Base-by-base conservation (phyloP, 2,113 vertebrate species). In the Ornithorhynchus anatinus region DNA sequence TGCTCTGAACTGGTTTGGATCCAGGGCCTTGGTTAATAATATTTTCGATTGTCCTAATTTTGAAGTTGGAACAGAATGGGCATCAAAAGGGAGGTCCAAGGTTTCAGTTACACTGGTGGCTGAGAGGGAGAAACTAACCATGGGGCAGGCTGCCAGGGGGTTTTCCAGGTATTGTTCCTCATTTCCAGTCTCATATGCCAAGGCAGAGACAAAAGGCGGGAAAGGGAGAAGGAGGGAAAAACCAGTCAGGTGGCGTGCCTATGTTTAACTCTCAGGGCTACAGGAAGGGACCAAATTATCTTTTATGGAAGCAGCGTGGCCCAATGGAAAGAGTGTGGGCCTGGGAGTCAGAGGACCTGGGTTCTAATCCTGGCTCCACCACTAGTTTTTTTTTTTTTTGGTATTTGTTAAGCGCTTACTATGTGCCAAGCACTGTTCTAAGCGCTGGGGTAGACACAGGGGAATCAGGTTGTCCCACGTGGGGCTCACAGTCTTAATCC, bases 151-250 rank as follows among this genome's bases (percentile, higher is more conserved):
- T 17, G 45, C 29, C 45, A 23, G 8, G 61, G 57, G 72, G 48
- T 32, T 37, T 42, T 50, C 36, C 17, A 3, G 68, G 40, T 17
- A 2, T 44, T 69, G 52, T 62, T 68, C 78, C 69, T 65, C 38
- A 61, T 78, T 85, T 59, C 69, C 48, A 39, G 67, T 58, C 35
- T 62, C 60, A 47, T 40, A 15, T 29, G 45, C 25, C 23, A 9
- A 16, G 45, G 45, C 45, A 13, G n/a, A 48, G 42, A 40, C 10
- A n/a, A 31, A 4, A 35, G 35, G 17, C 42, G 22, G 7, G 2
- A 2, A 15, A 7, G 40, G 42, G 31, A n/a, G 37, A 22, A 10
- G 25, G 29, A 23, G 29, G 9, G 32, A 23, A 23, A 29, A 29
- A 10, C 16, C 9, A 14, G n/a, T 0, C 4, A 36, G 40, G 37